phyloP scores from a whole-genome alignment of 2,113 vertebrate species.

The Isichthys henryi region DNA sequence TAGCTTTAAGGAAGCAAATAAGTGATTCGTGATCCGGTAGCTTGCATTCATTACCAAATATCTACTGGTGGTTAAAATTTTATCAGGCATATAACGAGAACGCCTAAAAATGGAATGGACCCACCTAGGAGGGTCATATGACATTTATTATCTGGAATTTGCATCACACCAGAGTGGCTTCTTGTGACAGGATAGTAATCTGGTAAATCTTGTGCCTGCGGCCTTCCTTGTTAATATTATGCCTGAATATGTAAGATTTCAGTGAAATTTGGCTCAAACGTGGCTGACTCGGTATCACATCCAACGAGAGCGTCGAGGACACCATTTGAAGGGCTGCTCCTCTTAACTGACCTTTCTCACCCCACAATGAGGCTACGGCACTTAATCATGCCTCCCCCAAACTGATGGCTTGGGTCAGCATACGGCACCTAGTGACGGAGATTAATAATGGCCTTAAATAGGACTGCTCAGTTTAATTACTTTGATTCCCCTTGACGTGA shows the following conservation, averaged over 20 bases:
- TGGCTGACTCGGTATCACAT: neutral
- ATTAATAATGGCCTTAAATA: neutral
- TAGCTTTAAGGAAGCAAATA: neutral
- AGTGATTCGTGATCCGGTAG: neutral
- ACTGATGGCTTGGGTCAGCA: neutral
- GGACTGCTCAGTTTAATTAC: neutral
- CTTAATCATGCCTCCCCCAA: neutral
- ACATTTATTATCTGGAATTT: neutral
- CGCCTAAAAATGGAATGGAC: neutral
- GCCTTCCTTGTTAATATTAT: neutral
- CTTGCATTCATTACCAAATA: neutral
- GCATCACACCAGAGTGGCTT: neutral
- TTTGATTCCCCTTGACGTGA: neutral
- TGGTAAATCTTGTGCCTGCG: neutral
- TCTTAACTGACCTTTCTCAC: neutral
- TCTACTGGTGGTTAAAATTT: neutral
- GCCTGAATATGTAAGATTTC: neutral
- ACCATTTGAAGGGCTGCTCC: neutral
- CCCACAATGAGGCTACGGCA: neutral
- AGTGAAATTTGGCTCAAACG: neutral
- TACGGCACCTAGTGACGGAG: neutral
- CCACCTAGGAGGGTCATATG: neutral
- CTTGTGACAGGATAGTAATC: neutral
- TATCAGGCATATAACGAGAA: neutral
- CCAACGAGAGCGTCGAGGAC: neutral